A percentile compares a stretch with the other conserved stretches of the same genome.
Conservation (phyloP, 2,888 invertebrate species). For the Mayetiola destructor region DNA sequence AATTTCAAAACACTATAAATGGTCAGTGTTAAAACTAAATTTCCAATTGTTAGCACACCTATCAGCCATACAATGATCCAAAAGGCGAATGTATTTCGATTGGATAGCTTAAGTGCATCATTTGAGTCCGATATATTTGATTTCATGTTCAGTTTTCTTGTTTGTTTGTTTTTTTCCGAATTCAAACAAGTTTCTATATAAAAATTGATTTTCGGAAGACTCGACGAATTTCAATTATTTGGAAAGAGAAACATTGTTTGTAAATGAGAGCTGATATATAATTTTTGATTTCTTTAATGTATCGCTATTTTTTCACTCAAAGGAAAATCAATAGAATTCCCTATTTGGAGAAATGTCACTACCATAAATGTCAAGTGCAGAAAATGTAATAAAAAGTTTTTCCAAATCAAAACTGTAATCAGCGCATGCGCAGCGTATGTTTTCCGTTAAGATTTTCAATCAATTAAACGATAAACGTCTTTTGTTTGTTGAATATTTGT, state of each 20-base stretch:
- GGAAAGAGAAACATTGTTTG: neutral
- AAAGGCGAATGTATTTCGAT: conserved; percentile 47
- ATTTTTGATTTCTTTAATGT: too few relatives aligned
- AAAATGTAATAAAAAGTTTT: too few relatives aligned
- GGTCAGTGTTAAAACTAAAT: conserved; percentile 63
- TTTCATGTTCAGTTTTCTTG: neutral
- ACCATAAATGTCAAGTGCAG: neutral
- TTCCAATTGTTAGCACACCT: conserved; percentile 59
- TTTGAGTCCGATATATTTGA: neutral
- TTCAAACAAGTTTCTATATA: neutral
- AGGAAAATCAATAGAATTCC: neutral
- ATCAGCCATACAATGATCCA: conserved; percentile 62
- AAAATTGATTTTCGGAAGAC: neutral
- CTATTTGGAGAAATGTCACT: neutral
- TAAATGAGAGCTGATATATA: neutral
- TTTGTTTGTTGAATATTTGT: too few relatives aligned
- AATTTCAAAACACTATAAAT: conserved; percentile 66
- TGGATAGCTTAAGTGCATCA: conserved; percentile 17
- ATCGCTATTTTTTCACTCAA: neutral
- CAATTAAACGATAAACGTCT: too few relatives aligned
- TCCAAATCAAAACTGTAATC: neutral
- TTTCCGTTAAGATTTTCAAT: neutral
- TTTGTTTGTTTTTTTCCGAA: neutral
- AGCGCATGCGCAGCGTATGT: neutral
- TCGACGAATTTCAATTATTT: neutral